A percentile compares a stretch with the other conserved stretches of the same genome.
Evolutionary conservation across 2,113 vertebrate species (phyloP).

Genomic region (Scartelaos histophorus): DNA sequence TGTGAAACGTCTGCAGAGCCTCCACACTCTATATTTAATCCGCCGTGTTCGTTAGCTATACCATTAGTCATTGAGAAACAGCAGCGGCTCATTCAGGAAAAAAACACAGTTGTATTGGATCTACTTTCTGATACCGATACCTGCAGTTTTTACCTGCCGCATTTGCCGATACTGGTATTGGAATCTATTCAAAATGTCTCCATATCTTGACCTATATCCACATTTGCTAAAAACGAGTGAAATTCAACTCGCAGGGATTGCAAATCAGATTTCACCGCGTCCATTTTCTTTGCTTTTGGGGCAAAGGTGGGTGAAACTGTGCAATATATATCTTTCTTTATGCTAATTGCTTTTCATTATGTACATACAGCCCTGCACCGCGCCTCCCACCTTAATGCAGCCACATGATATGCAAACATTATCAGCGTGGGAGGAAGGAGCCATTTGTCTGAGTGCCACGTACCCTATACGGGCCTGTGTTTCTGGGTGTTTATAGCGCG

Average conservation of each 20-base stretch:
- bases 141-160: too few relatives aligned
- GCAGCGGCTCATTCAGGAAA: too few relatives aligned
- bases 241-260: neutral
- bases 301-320: constrained; percentile 19
- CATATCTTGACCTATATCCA: neutral
- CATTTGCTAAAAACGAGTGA: neutral
- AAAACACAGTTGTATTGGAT: too few relatives aligned
- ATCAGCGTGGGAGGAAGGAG: constrained; percentile 16
- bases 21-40: too few relatives aligned
- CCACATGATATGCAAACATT: constrained; percentile 24
- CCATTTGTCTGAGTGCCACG: constrained; percentile 27
- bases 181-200: neutral
- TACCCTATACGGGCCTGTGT: constrained; percentile 5
- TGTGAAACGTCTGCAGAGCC: too few relatives aligned
- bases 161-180: too few relatives aligned
- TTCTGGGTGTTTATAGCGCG: constrained; percentile 19
- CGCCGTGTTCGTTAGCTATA: too few relatives aligned
- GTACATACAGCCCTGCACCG: constrained; percentile 11
- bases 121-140: too few relatives aligned
- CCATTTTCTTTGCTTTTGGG: constrained; percentile 5
- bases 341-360: constrained; percentile 60
- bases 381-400: constrained; percentile 38
- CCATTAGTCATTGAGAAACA: too few relatives aligned
- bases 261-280: neutral
- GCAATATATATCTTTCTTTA: constrained; percentile 3